Evolutionary conservation across 1,140 invertebrate genomes (phyloP).

Genomic region (Musca domestica): DNA sequence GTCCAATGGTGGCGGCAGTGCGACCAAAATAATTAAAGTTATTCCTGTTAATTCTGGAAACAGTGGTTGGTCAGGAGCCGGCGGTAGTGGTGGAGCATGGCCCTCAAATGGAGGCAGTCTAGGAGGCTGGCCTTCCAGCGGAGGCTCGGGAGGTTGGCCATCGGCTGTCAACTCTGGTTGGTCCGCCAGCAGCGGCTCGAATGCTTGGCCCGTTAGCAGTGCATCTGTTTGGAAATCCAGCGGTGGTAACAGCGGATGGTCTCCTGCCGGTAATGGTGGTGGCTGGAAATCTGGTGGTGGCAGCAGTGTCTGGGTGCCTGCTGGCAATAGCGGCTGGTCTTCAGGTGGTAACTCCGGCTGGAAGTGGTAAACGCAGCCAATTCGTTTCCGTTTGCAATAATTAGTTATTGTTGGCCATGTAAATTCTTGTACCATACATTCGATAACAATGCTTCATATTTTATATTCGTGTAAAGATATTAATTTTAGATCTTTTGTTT

Average conservation of each 20-base stretch:
- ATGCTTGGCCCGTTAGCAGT: no score
- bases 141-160: constrained; percentile 26
- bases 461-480: no score
- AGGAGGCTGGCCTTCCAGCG: constrained; percentile 27
- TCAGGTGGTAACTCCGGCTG: constrained; percentile 9
- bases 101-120: constrained; percentile 31
- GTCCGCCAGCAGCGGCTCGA: no score
- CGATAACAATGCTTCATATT: no score
- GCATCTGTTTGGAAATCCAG: constrained; percentile 19
- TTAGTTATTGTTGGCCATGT: no score
- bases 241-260: constrained; percentile 26
- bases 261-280: constrained; percentile 24
- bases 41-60: constrained; percentile 20
- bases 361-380: constrained; percentile 7
- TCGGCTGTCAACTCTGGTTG: constrained; percentile 7
- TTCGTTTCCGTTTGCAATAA: no score
- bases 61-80: neutral
- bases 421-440: no score
- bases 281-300: constrained; percentile 21
- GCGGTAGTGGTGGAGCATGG: constrained; percentile 32
- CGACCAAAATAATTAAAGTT: neutral
- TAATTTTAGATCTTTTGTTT: no score
- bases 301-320: constrained; percentile 13
- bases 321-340: constrained; percentile 19
- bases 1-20: constrained; percentile 28